Evolutionary conservation across 2,888 invertebrate species (phyloP).

Genomic region (Euplexia lucipara): DNA sequence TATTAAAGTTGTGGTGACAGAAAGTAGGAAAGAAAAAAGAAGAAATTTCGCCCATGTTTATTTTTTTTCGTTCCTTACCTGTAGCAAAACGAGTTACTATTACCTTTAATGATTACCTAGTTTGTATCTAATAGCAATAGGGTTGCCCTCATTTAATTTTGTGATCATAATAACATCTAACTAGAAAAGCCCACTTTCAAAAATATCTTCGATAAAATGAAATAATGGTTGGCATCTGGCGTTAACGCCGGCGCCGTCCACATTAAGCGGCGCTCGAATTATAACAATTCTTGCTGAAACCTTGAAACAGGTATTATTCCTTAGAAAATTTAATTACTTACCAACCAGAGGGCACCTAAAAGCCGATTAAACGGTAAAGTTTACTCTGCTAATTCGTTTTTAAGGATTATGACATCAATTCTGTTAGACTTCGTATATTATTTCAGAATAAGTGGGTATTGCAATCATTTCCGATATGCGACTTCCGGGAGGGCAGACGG

Average conservation of each 20-base stretch:
- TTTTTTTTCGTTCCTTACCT: neutral
- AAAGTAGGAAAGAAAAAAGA: too few relatives aligned
- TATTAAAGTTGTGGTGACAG: too few relatives aligned
- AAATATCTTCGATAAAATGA: conserved; percentile 66
- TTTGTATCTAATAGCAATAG: conserved; percentile 2
- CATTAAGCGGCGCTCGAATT: conserved; percentile 56
- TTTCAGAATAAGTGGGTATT: conserved; percentile 14
- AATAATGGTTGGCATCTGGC: conserved; percentile 74
- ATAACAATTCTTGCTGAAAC: conserved; percentile 58
- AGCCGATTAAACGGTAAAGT: conserved; percentile 49
- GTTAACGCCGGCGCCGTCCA: conserved; percentile 51
- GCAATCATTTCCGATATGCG: conserved; percentile 18
- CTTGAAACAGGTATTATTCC: conserved; percentile 56
- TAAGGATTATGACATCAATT: conserved; percentile 52
- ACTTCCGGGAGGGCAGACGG: neutral
- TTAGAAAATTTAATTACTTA: conserved; percentile 70
- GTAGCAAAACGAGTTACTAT: neutral
- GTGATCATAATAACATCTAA: conserved; percentile 36
- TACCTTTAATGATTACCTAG: conserved; percentile 6
- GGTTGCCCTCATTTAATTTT: neutral
- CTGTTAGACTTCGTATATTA: conserved; percentile 33
- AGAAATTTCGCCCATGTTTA: too few relatives aligned
- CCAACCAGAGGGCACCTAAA: conserved; percentile 55
- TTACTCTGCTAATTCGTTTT: conserved; percentile 56
- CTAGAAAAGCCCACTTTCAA: conserved; percentile 47